Evolutionary conservation across 2,797 vertebrate genomes (phyloP), one percentile per base, ranked within the genome.

Genomic region (Momotus momota): DNA sequence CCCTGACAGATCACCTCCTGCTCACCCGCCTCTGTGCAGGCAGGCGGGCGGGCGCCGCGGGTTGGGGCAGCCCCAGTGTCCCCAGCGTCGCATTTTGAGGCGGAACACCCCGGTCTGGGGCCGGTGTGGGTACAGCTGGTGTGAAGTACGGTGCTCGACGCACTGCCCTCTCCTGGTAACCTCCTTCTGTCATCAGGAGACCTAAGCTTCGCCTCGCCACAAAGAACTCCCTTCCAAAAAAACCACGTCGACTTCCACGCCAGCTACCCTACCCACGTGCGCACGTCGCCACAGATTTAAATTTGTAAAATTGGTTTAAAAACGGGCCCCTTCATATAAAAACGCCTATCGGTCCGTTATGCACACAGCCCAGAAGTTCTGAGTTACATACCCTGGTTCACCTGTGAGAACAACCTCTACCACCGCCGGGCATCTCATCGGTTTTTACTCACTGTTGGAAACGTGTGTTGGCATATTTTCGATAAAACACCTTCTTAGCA

Each of bases 401-500:
- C 70, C 86, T 79, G 51, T 26, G 83, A 96, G 93, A 96, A 95
- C 45, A 96, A 89, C 95, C 96, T 84, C 70, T 41, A 62, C 51
- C 86, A 92, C 71, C 23, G 12, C 40, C 9, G 85, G 96, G 96
- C 93, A 96, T 65, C 93, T 58, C 86, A 60, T 86, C 90, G 96
- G 95, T 97, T 97, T 96, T 96, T 69, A 96, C 97, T 93, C 95
- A 16, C 70, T 98, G 98, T 61, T 97, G 97, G 98, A 98, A 99
- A 97, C 83, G 92, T 83, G 90, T 95, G 97, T 98, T 93, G 93
- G 98, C 84, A 81, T 98, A 98, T 98, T 99, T 98, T 98, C 98
- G 98, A 98, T 99, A 99, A 99, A 99, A 99, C 98, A 99, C 98
- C 98, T 99, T 99, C 98, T 99, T 98, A 98, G 98, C 98, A 98